A percentile compares a stretch with the other conserved stretches of the same genome.
phyloP scores from a whole-genome alignment of 2,797 vertebrate genomes.

The Dryobates pubescens region DNA sequence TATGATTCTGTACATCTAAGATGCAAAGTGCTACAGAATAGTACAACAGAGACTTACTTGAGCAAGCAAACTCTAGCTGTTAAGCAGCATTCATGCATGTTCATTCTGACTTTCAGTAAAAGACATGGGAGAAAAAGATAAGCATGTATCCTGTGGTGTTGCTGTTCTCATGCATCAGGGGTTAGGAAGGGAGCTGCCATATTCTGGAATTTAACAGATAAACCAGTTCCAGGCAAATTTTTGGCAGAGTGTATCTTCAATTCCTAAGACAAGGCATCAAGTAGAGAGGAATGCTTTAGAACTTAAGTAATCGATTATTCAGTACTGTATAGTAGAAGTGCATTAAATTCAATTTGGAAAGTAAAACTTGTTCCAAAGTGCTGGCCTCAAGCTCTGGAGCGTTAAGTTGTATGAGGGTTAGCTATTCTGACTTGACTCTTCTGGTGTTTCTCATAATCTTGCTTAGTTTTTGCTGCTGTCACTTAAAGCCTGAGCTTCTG shows the following conservation, averaged over 20 bases:
- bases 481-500: background rate
- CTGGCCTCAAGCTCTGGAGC: background rate
- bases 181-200: background rate
- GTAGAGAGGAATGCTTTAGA: background rate
- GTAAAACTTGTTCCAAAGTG: background rate
- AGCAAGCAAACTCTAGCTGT: background rate
- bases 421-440: background rate
- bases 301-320: background rate
- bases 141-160: background rate
- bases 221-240: background rate
- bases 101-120: background rate
- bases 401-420: background rate
- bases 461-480: background rate
- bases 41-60: background rate
- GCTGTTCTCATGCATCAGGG: rapidly evolving
- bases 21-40: background rate
- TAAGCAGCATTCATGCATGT: background rate
- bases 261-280: background rate
- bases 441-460: background rate
- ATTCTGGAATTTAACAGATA: background rate
- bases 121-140: background rate
- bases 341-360: background rate
- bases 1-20: background rate
- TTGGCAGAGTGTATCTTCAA: background rate
- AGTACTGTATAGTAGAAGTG: background rate